Evolutionary conservation across 2,888 invertebrate species (phyloP).

Genomic region (Pteria penguin): DNA sequence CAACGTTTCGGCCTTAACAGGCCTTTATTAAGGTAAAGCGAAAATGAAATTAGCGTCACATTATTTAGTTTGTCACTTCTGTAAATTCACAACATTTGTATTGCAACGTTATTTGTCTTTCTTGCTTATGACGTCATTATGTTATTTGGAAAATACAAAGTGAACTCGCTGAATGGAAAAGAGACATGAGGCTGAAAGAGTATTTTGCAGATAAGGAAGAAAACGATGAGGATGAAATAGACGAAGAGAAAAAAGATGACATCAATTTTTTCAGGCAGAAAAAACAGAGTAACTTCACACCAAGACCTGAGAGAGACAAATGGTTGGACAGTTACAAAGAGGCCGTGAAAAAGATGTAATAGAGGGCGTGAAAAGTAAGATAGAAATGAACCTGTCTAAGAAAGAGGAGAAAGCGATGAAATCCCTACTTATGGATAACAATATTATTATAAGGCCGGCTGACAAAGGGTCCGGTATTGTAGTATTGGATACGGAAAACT

Average conservation of each 20-base stretch:
- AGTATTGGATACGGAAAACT: neutral
- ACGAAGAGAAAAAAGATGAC: neutral
- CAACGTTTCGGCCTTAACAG: too few species aligned
- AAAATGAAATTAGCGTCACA: too few species aligned
- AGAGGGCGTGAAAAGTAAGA: neutral
- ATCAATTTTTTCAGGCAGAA: neutral
- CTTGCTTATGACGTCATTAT: too few species aligned
- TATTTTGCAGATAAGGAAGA: neutral
- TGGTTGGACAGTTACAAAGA: neutral
- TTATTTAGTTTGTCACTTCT: too few species aligned
- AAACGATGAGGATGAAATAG: neutral
- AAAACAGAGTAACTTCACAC: neutral
- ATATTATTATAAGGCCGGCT: slow-evolving; percentile 1
- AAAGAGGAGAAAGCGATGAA: slow-evolving; percentile 6
- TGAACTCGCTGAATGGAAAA: neutral
- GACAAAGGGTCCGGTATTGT: slow-evolving; percentile 5
- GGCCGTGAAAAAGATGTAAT: neutral
- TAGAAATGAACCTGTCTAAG: neutral
- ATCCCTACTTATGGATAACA: neutral
- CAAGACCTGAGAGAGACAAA: neutral
- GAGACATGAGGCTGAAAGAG: neutral
- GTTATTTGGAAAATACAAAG: slow-evolving; percentile 10
- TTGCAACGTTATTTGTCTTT: too few species aligned
- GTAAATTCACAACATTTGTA: too few species aligned
- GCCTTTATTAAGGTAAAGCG: too few species aligned